These are phyloP conservation scores for Hydrocynus forskahlii DNA, from an alignment of 2,797 vertebrate species.

Conservation along the genomic window DNA sequence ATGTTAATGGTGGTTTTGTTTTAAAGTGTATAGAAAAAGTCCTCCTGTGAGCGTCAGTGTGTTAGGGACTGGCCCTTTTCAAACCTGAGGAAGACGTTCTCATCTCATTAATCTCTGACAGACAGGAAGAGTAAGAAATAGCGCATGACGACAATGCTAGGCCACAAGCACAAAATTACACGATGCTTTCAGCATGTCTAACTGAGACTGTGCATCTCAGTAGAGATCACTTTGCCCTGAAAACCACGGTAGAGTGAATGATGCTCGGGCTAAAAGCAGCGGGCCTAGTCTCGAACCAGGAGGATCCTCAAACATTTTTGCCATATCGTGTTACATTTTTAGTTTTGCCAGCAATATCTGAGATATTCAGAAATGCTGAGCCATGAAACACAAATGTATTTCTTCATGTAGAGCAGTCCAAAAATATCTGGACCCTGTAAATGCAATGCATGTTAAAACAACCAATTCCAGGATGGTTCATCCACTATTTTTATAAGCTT, in stretches of 20 bases:
- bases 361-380: not conserved
- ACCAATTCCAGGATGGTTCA: no score
- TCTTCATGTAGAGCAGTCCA: not conserved
- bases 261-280: no score
- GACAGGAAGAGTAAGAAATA: constrained; percentile 9
- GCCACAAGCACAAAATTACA: not conserved
- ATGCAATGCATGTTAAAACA: no score
- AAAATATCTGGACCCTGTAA: not conserved
- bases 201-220: not conserved
- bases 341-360: not conserved
- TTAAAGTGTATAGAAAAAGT: not conserved
- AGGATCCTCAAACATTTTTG: not conserved
- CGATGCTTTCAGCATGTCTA: not conserved
- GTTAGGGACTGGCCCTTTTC: not conserved
- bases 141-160: not conserved
- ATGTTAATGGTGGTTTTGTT: no score
- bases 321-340: not conserved
- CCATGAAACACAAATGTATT: not conserved
- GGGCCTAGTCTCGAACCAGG: not conserved
- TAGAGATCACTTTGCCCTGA: not conserved
- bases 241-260: not conserved
- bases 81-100: not conserved
- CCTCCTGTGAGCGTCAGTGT: not conserved
- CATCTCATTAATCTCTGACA: constrained; percentile 3
- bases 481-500: no score